Conservation (phyloP, 2,888 invertebrate genomes). For the Morpho helenor region DNA sequence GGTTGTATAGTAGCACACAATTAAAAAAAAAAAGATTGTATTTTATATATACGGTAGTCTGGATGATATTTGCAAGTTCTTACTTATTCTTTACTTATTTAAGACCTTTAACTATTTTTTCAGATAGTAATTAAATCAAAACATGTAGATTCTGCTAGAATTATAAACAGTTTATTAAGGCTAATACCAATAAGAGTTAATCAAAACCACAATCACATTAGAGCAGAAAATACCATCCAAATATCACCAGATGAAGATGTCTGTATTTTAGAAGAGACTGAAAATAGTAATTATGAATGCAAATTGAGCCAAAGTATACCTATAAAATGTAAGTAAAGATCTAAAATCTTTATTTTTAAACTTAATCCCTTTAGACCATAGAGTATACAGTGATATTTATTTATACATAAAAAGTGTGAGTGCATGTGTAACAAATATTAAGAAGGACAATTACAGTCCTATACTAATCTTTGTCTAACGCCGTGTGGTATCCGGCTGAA, state of each 20-base stretch:
- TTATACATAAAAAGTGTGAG: too few species aligned
- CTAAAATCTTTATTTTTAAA: slow-evolving; percentile 10
- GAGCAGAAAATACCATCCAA: slow-evolving; percentile 22
- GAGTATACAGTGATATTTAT: too few species aligned
- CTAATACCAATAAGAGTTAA: slow-evolving; percentile 39
- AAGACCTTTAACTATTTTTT: slow-evolving; percentile 25
- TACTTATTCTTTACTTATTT: too few species aligned
- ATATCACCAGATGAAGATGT: slow-evolving; percentile 25
- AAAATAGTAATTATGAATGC: slow-evolving; percentile 40
- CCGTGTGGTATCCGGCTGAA: too few species aligned
- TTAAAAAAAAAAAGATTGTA: too few species aligned
- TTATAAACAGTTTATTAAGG: slow-evolving; percentile 44
- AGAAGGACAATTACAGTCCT: too few species aligned
- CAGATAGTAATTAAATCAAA: slow-evolving; percentile 52
- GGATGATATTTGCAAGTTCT: too few species aligned
- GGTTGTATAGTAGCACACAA: too few species aligned
- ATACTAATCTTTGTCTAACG: too few species aligned
- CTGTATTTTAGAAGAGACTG: slow-evolving; percentile 50
- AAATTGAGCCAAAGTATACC: slow-evolving; percentile 83
- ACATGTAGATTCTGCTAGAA: slow-evolving; percentile 34
- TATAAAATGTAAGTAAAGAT: slow-evolving; percentile 71
- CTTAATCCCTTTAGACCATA: not conserved
- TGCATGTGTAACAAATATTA: too few species aligned
- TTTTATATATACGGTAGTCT: too few species aligned
- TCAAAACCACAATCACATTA: slow-evolving; percentile 8